Percentiles rank a stretch among this genome's conserved stretches.
These are phyloP conservation scores for Pseudomyrmex sp. DNA, from an alignment of 1,140 invertebrate species.

Conservation along the genomic window DNA sequence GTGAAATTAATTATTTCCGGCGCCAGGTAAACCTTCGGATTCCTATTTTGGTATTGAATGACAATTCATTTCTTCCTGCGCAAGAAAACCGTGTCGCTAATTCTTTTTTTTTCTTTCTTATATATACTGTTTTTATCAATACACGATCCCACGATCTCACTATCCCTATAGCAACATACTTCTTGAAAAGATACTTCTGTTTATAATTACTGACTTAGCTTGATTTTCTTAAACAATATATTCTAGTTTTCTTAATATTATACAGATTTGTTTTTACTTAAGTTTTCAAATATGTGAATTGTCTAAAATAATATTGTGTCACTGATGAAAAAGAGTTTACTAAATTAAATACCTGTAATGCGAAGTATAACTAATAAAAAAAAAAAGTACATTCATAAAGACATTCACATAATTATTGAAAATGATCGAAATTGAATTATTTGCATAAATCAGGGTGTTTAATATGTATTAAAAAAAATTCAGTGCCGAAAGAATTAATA, in stretches of 20 bases:
- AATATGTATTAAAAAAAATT: conserved; percentile 2
- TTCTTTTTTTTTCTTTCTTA: conserved; percentile 45
- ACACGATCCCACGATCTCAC: conserved; percentile 63
- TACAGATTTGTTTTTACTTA: conserved; percentile 68
- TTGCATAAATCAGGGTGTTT: background rate
- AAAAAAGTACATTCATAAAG: background rate
- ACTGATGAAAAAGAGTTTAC: too few relatives aligned
- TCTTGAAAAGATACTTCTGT: conserved; percentile 61
- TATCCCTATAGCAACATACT: background rate
- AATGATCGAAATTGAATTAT: background rate
- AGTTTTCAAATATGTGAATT: conserved; percentile 33
- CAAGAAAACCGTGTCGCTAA: conserved; percentile 9
- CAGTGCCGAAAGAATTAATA: background rate
- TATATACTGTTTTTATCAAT: background rate
- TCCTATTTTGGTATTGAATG: conserved; percentile 58
- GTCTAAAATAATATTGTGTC: too few relatives aligned
- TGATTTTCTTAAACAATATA: too few relatives aligned
- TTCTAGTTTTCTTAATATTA: too few relatives aligned
- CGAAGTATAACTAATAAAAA: too few relatives aligned
- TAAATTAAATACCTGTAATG: background rate
- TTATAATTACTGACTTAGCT: background rate
- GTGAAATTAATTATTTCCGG: conserved; percentile 60
- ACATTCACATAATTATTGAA: conserved; percentile 8
- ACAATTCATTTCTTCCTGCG: conserved; percentile 51
- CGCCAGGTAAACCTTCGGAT: background rate